Base-by-base conservation (phyloP, 2,113 vertebrate species). In the Pycnonotus jocosus region DNA sequence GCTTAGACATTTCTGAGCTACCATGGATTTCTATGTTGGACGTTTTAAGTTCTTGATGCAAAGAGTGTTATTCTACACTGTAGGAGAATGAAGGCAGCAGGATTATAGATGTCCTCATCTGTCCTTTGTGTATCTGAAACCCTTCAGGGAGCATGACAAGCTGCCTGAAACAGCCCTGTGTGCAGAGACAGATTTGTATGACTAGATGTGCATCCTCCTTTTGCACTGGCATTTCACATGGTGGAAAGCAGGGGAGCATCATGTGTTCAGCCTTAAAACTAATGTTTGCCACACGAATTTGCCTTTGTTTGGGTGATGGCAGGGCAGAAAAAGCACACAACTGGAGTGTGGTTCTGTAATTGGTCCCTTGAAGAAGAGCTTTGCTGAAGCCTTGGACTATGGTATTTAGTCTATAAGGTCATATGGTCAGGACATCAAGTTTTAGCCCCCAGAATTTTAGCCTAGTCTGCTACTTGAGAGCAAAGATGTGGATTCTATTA, bases 401-500 rank as follows among this genome's bases (percentile, higher is more conserved):
- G 40, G 30, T 58, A 22, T 54, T 87, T 77, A 8, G 5, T 53
- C 25, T 28, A 3, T 50, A 60, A 50, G 14, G 12, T 22, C 27
- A 11, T 30, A 7, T 1, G 79, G 28, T 38, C 71, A 72, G 35
- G 30, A 31, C 51, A 62, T 33, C 2, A 8, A 68, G 8, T 86
- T 86, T 68, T 42, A 92, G 90, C 10, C 68, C 42, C 56, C 22
- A 47, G 50, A 64, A 56, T 64, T 90, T 66, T 60, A 95, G 45
- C 54, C 38, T 54, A 17, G 12, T 45, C 42, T 85, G 37, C 50
- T 95, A 21, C 60, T 88, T 77, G 68, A 78, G 64, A 70, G 28
- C 2, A 6, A 56, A 78, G 88, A 71, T 81, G 65, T 95, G 93
- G 65, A 81, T 95, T 93, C 76, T n/a, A 88, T 95, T 92, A 81